Conservation (phyloP, 1,140 invertebrate genomes). For the Trachymyrmex septentrionalis region DNA sequence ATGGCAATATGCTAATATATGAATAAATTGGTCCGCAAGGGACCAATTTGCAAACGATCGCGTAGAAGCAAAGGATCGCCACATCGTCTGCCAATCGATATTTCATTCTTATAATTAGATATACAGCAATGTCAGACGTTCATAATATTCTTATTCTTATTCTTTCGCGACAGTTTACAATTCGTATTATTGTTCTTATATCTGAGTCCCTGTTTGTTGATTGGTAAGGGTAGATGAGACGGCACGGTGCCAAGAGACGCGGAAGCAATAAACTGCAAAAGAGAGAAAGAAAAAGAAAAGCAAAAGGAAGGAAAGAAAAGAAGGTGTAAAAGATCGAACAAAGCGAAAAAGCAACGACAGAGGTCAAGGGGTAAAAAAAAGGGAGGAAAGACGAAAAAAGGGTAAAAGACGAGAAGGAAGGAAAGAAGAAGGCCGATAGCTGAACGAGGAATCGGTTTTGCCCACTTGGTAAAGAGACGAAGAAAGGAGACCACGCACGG, state of each 20-base stretch:
- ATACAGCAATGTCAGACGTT: background rate
- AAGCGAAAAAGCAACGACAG: background rate
- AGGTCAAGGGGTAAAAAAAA: background rate
- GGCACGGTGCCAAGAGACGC: constrained; percentile 31
- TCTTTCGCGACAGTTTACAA: background rate
- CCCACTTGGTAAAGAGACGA: constrained; percentile 26
- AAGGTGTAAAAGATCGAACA: constrained; percentile 6
- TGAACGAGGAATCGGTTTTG: constrained; percentile 45
- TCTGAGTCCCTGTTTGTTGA: constrained; percentile 4
- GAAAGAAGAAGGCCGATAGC: constrained; percentile 10
- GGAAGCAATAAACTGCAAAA: constrained; percentile 5
- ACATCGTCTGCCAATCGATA: constrained; percentile 35
- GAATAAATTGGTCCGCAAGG: constrained; percentile 22
- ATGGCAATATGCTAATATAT: constrained; percentile 16
- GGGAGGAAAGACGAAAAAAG: background rate
- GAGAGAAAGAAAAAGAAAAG: background rate
- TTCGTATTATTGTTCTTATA: background rate
- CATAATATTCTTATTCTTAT: constrained; percentile 14
- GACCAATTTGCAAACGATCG: background rate
- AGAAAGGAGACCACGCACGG: constrained; percentile 4
- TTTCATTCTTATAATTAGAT: constrained; percentile 15
- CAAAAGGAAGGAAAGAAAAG: background rate
- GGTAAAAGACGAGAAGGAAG: background rate
- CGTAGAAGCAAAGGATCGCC: background rate
- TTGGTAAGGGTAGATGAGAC: background rate